Conservation (phyloP, 2,888 invertebrate genomes). For the Antitype chi region DNA sequence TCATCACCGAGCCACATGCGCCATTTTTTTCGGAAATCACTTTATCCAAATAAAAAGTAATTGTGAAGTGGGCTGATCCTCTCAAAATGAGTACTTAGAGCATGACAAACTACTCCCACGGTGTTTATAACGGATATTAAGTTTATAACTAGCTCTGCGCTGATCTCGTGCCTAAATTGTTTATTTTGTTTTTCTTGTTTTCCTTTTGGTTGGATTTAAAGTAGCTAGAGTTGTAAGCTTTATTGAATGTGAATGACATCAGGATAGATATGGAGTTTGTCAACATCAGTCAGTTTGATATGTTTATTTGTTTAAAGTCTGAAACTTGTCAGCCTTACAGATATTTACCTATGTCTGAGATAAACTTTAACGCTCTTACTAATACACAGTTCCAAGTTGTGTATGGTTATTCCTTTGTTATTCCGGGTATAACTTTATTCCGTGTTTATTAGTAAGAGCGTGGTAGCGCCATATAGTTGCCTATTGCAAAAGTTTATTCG, state of each 20-base stretch:
- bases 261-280: not conserved
- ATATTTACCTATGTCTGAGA: not conserved
- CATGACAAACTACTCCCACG: conserved; percentile 57
- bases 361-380: not conserved
- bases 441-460: not conserved
- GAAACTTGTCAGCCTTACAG: not conserved
- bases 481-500: not conserved
- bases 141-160: conserved; percentile 6
- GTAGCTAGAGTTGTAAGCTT: not conserved
- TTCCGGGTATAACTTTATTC: too few species aligned
- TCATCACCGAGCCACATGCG: not conserved
- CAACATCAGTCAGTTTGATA: not conserved
- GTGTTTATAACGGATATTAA: conserved; percentile 22
- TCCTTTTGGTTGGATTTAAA: not conserved
- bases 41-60: conserved; percentile 57
- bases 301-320: not conserved
- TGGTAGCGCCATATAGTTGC: not conserved
- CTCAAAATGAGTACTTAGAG: conserved; percentile 50
- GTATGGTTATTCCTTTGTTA: too few species aligned
- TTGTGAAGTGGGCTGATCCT: conserved; percentile 49
- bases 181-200: not conserved
- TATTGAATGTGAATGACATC: not conserved
- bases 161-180: not conserved
- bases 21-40: conserved; percentile 53
- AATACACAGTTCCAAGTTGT: too few species aligned